These are phyloP conservation scores for Mya arenaria DNA, from an alignment of 1,140 invertebrate species.

Conservation along the genomic window DNA sequence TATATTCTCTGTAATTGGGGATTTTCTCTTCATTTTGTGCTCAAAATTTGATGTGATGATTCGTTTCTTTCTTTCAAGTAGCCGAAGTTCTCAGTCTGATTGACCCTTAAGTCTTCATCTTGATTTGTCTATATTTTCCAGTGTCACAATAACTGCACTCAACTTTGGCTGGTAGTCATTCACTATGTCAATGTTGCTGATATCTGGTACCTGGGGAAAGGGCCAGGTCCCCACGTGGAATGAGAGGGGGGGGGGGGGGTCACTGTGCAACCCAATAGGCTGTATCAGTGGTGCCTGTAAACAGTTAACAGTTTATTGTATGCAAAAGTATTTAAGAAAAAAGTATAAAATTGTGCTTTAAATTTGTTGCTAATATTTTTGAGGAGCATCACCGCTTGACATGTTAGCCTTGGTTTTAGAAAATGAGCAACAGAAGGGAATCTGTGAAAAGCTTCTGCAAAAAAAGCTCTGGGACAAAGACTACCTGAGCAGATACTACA, in stretches of 20 bases:
- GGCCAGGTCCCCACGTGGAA: background rate
- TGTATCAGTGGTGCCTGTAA: no score
- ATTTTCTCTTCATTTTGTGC: conserved; percentile 14
- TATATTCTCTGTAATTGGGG: background rate
- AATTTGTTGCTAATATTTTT: no score
- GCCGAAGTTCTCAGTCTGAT: background rate
- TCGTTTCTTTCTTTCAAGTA: background rate
- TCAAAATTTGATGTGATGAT: conserved; percentile 42
- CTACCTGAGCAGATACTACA: background rate
- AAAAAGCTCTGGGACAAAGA: background rate
- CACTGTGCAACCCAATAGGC: no score
- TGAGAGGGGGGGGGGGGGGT: no score
- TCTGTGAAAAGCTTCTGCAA: background rate
- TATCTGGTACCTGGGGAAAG: background rate
- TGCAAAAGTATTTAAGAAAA: no score
- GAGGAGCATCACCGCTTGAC: background rate
- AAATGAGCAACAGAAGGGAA: background rate
- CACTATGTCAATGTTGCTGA: background rate
- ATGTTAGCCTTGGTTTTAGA: background rate
- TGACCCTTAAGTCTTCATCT: conserved; percentile 14
- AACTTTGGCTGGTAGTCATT: background rate
- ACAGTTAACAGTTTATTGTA: no score
- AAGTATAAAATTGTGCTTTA: no score
- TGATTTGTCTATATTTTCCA: background rate
- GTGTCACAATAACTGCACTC: background rate